Percentiles rank a stretch among this genome's conserved stretches.
phyloP scores from a whole-genome alignment of 2,113 vertebrate genomes.

The Sinocyclocheilus grahami region DNA sequence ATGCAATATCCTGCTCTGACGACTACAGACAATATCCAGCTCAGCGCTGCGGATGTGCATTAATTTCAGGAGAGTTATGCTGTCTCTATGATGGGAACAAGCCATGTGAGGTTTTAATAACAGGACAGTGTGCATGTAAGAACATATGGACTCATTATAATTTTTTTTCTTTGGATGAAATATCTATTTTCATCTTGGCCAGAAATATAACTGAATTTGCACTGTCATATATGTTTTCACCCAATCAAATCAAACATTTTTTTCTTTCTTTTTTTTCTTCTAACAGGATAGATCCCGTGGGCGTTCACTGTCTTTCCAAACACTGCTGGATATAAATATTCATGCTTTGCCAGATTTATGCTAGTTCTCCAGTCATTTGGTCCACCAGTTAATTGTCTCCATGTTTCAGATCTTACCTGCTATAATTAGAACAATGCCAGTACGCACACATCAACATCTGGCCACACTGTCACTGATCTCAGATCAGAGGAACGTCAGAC shows the following conservation, averaged over 20 bases:
- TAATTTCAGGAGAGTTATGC: constrained; percentile 4
- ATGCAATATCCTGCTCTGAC: constrained; percentile 24
- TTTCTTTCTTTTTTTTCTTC: too few relatives aligned
- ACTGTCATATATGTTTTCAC: neutral
- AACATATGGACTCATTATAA: neutral
- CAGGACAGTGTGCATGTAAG: neutral
- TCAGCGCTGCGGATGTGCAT: neutral
- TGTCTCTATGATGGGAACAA: neutral
- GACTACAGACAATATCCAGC: neutral
- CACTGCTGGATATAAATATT: constrained; percentile 19
- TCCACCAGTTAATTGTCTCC: constrained; percentile 14
- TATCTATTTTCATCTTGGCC: neutral
- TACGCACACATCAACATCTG: constrained; percentile 3
- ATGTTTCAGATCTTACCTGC: constrained; percentile 23
- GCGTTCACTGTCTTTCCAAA: neutral
- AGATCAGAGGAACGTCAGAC: constrained; percentile 13
- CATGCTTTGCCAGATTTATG: constrained; percentile 7
- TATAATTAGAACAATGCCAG: constrained; percentile 21
- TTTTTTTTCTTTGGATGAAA: neutral
- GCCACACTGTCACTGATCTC: constrained; percentile 8
- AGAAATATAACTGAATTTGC: neutral
- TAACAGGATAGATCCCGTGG: neutral
- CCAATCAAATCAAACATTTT: neutral
- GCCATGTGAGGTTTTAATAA: constrained; percentile 14
- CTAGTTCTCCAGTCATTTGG: neutral